Evolutionary conservation across 2,113 vertebrate genomes (phyloP), one percentile per base, ranked within the genome.

Genomic region (Hypanus sabinus): DNA sequence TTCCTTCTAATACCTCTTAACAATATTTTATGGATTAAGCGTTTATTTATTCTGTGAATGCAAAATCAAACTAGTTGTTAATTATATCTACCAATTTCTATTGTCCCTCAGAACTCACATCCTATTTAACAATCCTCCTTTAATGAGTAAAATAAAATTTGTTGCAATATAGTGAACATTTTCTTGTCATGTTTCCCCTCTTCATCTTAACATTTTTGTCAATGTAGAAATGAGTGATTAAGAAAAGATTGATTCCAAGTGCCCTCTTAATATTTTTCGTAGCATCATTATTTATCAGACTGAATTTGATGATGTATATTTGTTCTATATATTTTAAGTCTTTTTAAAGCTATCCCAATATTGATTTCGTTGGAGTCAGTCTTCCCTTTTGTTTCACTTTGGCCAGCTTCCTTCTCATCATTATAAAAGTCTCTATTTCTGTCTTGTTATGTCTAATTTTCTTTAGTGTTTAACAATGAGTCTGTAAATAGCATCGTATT

Each of bases 301-400:
- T 87, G 83, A 83, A 87, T 87, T 87, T 87, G 27, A 60, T 87
- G 83, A 55, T 60, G 57, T 60, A 10, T 57, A 87, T 87, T 60
- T 87, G 12, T 14, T 27, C 55, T 87, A 46, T 24, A 87, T 10
- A 55, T 87, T 87, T 87, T 24, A 22, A 87, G 1, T 60, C 55
- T 60, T 60, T 87, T 60, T 87, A 30, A 60, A 87, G 57, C 55
- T 60, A 57, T 87, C 36, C 46, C 46, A 57, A 55, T 57, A 18
- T 14, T 60, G 30, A 22, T 57, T 87, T 87, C 83, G 3, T 60
- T 24, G 27, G 81, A 57, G 27, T 60, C 55, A 57, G 30, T 87
- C 57, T 87, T 22, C 27, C 20, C 24, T 87, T 12, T 22, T 57
- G 9, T 60, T 46, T 60, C 83, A 87, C 55, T 55, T 87, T 27